phyloP scores from a whole-genome alignment of 2,888 invertebrate species.

The Stegana nigrithorax region DNA sequence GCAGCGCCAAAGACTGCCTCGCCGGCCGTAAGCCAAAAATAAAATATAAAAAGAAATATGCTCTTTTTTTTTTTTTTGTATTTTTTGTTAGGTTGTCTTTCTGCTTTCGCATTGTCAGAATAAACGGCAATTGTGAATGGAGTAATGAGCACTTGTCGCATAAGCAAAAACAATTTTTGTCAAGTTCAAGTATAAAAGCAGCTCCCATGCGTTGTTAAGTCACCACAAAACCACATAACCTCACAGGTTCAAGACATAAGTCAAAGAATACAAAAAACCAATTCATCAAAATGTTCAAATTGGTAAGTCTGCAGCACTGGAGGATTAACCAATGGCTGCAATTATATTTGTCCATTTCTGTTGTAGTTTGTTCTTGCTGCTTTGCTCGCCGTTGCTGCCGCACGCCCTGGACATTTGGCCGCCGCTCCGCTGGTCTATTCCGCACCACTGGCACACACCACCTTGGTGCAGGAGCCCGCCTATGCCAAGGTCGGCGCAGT shows the following conservation, averaged over 20 bases:
- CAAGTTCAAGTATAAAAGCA: slow-evolving; percentile 62
- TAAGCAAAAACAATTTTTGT: slow-evolving; percentile 19
- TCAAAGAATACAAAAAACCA: slow-evolving; percentile 51
- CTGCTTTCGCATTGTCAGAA: too few relatives aligned
- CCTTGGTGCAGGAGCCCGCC: slow-evolving; percentile 50
- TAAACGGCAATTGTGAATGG: not conserved
- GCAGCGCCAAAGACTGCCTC: too few relatives aligned
- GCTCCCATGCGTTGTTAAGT: slow-evolving; percentile 19
- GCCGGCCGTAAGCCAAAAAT: too few relatives aligned
- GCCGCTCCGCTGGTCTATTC: slow-evolving; percentile 41
- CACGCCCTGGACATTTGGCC: slow-evolving; percentile 56
- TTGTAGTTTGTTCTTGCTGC: slow-evolving; percentile 60
- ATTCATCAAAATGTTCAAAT: slow-evolving; percentile 64
- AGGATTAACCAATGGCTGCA: not conserved
- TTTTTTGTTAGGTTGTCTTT: too few relatives aligned
- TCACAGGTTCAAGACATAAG: slow-evolving; percentile 47
- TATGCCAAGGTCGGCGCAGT: slow-evolving; percentile 56
- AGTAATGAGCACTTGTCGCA: not conserved
- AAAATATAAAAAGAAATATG: not conserved
- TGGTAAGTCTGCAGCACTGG: slow-evolving; percentile 51
- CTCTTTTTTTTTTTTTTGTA: not conserved
- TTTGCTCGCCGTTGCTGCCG: slow-evolving; percentile 63
- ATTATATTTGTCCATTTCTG: not conserved
- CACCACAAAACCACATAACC: slow-evolving; percentile 41
- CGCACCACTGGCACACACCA: slow-evolving; percentile 45